These are phyloP conservation scores for Orestias chungarensis DNA, from an alignment of 2,797 vertebrate genomes.

Conservation along the genomic window DNA sequence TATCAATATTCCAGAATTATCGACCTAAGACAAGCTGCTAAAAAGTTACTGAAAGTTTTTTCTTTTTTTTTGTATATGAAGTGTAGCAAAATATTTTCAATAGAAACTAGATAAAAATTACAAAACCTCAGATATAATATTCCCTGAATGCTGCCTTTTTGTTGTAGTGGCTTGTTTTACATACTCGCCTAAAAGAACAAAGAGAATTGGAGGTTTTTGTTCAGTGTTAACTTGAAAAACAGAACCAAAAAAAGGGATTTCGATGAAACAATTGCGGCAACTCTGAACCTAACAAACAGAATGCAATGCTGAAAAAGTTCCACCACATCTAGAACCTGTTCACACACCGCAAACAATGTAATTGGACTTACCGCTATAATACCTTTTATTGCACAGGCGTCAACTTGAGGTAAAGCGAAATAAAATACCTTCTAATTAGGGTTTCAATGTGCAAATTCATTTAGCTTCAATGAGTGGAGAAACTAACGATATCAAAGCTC, in stretches of 20 bases:
- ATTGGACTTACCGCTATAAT: conserved; percentile 43
- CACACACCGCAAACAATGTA: conserved; percentile 12
- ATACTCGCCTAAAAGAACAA: neutral
- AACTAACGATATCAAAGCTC: conserved; percentile 67
- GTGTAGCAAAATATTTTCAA: too few species aligned
- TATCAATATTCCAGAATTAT: too few species aligned
- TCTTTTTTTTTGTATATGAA: too few species aligned
- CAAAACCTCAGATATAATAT: too few species aligned
- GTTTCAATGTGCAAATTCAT: conserved; percentile 63
- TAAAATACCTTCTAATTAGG: conserved; percentile 74
- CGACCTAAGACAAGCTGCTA: too few species aligned
- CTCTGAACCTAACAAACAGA: neutral
- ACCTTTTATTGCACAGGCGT: conserved; percentile 46
- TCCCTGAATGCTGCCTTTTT: too few species aligned
- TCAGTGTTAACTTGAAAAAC: neutral
- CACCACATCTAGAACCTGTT: conserved; percentile 8
- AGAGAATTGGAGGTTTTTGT: neutral
- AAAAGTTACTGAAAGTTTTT: too few species aligned
- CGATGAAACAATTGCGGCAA: neutral
- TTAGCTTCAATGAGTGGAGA: conserved; percentile 61
- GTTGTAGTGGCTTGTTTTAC: neutral
- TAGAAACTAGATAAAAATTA: too few species aligned
- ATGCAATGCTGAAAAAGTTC: neutral
- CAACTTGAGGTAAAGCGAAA: conserved; percentile 59
- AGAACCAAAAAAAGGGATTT: neutral